Evolutionary conservation across 2,888 invertebrate genomes (phyloP).

Genomic region (Eupithecia exiguata): DNA sequence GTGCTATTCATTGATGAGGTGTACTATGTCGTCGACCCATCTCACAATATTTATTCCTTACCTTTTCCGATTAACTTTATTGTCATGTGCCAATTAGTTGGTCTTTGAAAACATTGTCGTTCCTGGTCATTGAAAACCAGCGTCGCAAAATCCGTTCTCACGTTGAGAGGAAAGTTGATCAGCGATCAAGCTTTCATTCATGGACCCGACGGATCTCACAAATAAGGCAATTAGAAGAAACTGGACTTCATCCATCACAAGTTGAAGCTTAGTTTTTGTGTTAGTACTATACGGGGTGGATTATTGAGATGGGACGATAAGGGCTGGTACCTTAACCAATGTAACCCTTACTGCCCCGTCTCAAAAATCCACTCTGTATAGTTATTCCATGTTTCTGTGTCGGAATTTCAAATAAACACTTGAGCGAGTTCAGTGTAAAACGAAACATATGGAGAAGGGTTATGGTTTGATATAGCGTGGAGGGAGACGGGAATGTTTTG

Average conservation of each 20-base stretch:
- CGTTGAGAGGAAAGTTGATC: slow-evolving; percentile 38
- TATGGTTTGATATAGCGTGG: slow-evolving; percentile 23
- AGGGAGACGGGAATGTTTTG: slow-evolving; percentile 10
- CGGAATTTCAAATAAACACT: slow-evolving; percentile 18
- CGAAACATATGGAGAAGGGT: background rate
- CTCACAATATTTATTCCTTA: background rate
- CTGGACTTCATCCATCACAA: slow-evolving; percentile 28
- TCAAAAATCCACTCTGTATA: too few relatives aligned
- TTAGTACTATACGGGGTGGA: too few relatives aligned
- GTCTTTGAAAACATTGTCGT: background rate
- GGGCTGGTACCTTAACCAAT: too few relatives aligned
- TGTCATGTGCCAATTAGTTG: background rate
- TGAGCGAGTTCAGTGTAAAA: slow-evolving; percentile 4
- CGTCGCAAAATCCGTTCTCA: slow-evolving; percentile 29
- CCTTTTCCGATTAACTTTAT: background rate
- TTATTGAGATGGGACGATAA: too few relatives aligned
- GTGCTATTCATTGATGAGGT: background rate
- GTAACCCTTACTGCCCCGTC: too few relatives aligned
- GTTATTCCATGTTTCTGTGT: background rate
- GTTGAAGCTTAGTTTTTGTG: slow-evolving; percentile 5
- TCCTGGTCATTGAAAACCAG: slow-evolving; percentile 6
- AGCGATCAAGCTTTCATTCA: slow-evolving; percentile 36
- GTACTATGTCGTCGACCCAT: background rate
- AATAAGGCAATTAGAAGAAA: slow-evolving; percentile 38
- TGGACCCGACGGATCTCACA: slow-evolving; percentile 28